Evolutionary conservation across 1,140 invertebrate species (phyloP), one percentile per base, ranked within the genome.

Genomic region (Atta cephalotes): DNA sequence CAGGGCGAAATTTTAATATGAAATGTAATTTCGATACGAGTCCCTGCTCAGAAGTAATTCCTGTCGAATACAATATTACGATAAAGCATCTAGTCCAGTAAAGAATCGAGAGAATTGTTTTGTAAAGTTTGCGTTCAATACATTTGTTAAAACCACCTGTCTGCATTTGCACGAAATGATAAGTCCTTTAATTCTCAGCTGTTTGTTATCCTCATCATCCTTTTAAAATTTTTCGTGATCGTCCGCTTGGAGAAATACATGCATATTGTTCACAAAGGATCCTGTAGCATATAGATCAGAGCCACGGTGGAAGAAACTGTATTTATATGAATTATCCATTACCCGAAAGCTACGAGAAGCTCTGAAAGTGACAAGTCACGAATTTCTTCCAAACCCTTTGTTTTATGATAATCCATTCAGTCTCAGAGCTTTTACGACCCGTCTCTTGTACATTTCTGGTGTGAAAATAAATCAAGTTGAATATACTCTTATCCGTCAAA

Each of bases 41-140:
- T 45, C 9, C 39, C 9, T 45, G 39, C 9, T 45, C 39, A 39
- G 35, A 49, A 35, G 28, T 14, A 14, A 35, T 76, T 5, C 39
- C 18, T 51, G 25, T 66, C 28, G 39, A 62, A 56, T 16, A 62
- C n/a, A 62, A 51, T 60, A 39, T 74, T 74, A 56, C 14, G 51
- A 71, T 58, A 51, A 79, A 62, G 63, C 77, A 49, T 81, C 51
- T 81, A 72, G 66, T 72, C 51, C 31, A 60, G 18, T 39, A 5
- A 68, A 68, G 25, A 71, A 71, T 72, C 51, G 66, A 72, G n/a
- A 70, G 21, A 68, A 16, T 60, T 49, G n/a, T 81, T 81, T 45
- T 72, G 62, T 79, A 79, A 62, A 79, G 39, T 31, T 31, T 79
- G 62, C 58, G 39, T 81, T 58, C 66, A 81, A 81, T 71, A 71